A percentile compares a stretch with the other conserved stretches of the same genome.
Evolutionary conservation across 2,888 invertebrate species (phyloP).

Genomic region (Tiliacea aurago): DNA sequence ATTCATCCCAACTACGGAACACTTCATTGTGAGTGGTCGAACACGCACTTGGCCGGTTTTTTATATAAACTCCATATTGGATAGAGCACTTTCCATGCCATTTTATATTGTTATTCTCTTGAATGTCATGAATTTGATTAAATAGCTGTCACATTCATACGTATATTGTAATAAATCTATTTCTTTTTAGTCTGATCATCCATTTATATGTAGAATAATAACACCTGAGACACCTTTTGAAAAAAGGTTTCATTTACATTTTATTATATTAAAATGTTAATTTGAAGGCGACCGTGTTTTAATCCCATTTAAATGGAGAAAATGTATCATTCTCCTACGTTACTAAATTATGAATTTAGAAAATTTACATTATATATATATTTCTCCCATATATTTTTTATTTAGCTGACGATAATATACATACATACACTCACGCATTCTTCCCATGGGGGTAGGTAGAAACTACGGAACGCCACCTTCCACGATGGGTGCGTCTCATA

Average conservation of each 20-base stretch:
- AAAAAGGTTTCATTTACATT: slow-evolving; percentile 6
- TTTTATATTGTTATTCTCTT: not conserved
- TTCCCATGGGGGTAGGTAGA: no score
- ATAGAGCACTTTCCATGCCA: not conserved
- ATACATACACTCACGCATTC: no score
- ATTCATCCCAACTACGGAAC: no score
- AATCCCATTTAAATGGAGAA: slow-evolving; percentile 11
- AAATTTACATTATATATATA: not conserved
- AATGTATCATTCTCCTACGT: not conserved
- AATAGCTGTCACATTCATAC: not conserved
- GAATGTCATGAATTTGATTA: not conserved
- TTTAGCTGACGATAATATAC: not conserved
- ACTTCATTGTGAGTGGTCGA: no score
- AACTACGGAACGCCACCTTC: no score
- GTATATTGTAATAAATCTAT: not conserved
- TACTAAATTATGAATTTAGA: slow-evolving; percentile 6
- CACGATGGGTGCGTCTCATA: no score
- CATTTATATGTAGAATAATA: not conserved
- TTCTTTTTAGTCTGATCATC: not conserved
- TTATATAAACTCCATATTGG: not conserved
- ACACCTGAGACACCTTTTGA: slow-evolving; percentile 4
- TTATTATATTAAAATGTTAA: not conserved
- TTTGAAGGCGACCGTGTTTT: no score
- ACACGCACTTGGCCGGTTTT: no score
- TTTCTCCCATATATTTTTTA: not conserved